Percentiles rank a stretch among this genome's conserved stretches.
Conservation (phyloP, 2,888 invertebrate genomes). For the Apotomis capreana region DNA sequence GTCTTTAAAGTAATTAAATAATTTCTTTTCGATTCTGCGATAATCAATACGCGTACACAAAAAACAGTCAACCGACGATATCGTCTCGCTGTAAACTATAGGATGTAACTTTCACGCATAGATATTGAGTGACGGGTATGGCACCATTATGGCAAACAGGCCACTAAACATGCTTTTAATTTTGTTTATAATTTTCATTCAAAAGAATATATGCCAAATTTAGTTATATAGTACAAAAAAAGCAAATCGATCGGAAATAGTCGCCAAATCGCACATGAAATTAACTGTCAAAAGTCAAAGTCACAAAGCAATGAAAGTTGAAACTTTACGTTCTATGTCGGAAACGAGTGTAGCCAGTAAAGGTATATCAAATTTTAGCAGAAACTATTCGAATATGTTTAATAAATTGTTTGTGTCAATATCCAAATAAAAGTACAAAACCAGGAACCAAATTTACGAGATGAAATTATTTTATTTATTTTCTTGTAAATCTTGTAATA, state of each 20-base stretch:
- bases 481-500: too few relatives aligned
- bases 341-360: background rate
- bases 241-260: background rate
- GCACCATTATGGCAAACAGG: background rate
- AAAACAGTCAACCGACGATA: constrained; percentile 38
- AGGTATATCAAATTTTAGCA: background rate
- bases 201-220: too few relatives aligned
- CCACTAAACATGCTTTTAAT: too few relatives aligned
- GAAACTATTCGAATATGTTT: background rate
- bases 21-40: constrained; percentile 34
- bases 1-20: constrained; percentile 23
- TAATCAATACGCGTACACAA: constrained; percentile 42
- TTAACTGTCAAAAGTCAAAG: background rate
- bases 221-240: too few relatives aligned
- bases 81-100: constrained; percentile 33
- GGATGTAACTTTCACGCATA: constrained; percentile 42
- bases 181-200: too few relatives aligned
- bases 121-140: constrained; percentile 16
- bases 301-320: background rate
- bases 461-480: too few relatives aligned
- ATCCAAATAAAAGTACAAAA: too few relatives aligned
- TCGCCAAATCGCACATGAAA: background rate
- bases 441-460: too few relatives aligned
- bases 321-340: background rate
- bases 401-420: too few relatives aligned